Conservation (phyloP, 1,140 invertebrate species). For the Pomacea maculata region DNA sequence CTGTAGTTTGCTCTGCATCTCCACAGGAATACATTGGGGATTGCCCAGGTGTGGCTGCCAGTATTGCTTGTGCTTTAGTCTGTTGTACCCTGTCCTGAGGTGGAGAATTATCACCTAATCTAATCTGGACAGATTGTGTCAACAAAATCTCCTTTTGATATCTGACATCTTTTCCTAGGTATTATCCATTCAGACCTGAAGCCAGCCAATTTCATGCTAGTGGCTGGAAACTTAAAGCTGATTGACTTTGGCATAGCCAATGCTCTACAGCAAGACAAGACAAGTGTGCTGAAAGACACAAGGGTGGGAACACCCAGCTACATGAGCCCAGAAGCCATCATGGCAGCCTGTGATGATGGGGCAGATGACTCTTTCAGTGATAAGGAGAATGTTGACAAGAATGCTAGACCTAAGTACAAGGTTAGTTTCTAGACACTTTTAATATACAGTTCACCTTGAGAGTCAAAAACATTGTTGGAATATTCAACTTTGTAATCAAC, state of each 20-base stretch:
- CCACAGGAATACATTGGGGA: too few relatives aligned
- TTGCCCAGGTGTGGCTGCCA: too few relatives aligned
- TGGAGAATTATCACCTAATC: too few relatives aligned
- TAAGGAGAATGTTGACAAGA: conserved; percentile 11
- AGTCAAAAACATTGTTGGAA: background rate
- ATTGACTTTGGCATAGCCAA: conserved; percentile 99
- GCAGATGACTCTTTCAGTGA: conserved; percentile 24
- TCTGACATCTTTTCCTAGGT: conserved; percentile 67
- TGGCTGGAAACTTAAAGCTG: conserved; percentile 86
- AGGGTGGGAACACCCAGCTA: conserved; percentile 90
- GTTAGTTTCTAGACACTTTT: conserved; percentile 30
- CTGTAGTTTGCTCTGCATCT: too few relatives aligned
- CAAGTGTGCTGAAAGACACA: conserved; percentile 85
- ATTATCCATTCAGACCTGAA: conserved; percentile 97
- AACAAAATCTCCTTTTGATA: too few relatives aligned
- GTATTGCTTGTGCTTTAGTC: too few relatives aligned
- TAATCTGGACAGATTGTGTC: too few relatives aligned
- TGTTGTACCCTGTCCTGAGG: background rate
- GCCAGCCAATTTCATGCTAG: conserved; percentile 94
- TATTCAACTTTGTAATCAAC: background rate
- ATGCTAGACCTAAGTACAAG: conserved; percentile 45
- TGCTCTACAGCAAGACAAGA: conserved; percentile 86
- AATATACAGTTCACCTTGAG: background rate
- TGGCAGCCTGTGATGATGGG: conserved; percentile 64
- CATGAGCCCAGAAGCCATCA: conserved; percentile 93